Percentiles rank a stretch among this genome's conserved stretches.
These are phyloP conservation scores for Eriocheir sinensis DNA, from an alignment of 1,140 invertebrate species.

Conservation along the genomic window DNA sequence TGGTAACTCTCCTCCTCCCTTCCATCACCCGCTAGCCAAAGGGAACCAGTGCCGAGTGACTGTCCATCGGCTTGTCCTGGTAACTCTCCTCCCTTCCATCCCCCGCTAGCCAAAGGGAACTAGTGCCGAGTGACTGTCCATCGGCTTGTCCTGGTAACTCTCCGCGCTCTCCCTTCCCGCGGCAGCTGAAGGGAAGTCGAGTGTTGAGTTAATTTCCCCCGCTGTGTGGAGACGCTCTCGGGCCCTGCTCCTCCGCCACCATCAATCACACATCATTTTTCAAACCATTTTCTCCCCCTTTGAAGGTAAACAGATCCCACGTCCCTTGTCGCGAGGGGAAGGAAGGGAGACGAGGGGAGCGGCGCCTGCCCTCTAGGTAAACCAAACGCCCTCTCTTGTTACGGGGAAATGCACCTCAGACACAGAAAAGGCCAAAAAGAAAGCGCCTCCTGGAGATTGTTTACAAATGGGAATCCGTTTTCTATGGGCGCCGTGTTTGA, in stretches of 20 bases:
- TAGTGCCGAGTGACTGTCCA: neutral
- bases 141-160: neutral
- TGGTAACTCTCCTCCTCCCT: no score
- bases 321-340: neutral
- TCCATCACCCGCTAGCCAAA: no score
- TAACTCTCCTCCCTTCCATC: no score
- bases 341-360: neutral
- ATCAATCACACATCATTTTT: conserved; percentile 17
- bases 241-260: neutral
- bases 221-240: neutral
- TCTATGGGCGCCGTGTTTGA: neutral
- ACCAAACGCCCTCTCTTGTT: conserved; percentile 21
- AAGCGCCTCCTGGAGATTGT: neutral
- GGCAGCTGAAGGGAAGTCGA: neutral
- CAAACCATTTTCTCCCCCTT: conserved; percentile 11
- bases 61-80: no score
- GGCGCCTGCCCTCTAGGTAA: conserved; percentile 5
- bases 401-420: neutral
- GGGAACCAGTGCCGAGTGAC: no score
- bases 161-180: neutral
- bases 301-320: conserved; percentile 23
- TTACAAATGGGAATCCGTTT: conserved; percentile 16
- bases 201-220: conserved; percentile 15
- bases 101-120: neutral
- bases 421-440: neutral